Percentiles rank a stretch among this genome's conserved stretches.
Conservation (phyloP, 1,140 invertebrate genomes). For the Delia radicum region DNA sequence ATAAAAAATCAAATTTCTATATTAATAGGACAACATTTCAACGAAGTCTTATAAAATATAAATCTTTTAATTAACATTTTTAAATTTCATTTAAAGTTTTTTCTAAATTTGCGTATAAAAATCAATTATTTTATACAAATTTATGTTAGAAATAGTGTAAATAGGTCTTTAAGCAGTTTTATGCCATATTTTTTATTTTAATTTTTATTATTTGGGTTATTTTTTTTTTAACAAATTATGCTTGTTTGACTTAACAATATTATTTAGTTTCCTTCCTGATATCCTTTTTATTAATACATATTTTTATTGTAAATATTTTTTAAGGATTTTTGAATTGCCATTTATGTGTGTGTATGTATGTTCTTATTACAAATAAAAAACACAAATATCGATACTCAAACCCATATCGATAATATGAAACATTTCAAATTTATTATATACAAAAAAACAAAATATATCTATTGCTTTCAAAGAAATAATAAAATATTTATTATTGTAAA, state of each 20-base stretch:
- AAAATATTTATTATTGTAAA: not conserved
- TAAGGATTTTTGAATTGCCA: not conserved
- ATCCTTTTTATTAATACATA: not conserved
- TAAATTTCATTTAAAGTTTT: not conserved
- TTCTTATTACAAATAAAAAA: not conserved
- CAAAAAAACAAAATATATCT: not conserved
- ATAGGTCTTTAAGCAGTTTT: not conserved
- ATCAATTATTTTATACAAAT: not conserved
- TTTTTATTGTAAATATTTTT: not conserved
- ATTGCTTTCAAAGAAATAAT: not conserved
- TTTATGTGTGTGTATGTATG: not conserved
- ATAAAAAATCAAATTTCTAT: too few relatives aligned
- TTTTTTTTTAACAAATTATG: not conserved
- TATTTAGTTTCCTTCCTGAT: not conserved
- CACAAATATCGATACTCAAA: not conserved
- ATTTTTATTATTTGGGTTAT: not conserved
- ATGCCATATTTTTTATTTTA: not conserved
- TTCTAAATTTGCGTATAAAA: not conserved
- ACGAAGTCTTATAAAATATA: too few relatives aligned
- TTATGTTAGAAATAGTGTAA: not conserved
- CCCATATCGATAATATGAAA: not conserved
- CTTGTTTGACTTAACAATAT: not conserved
- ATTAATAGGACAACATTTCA: too few relatives aligned
- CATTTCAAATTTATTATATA: not conserved
- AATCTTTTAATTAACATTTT: not conserved